Percentiles rank a stretch among this genome's conserved stretches.
Evolutionary conservation across 1,140 invertebrate genomes (phyloP).

Genomic region (Euwallacea similis): DNA sequence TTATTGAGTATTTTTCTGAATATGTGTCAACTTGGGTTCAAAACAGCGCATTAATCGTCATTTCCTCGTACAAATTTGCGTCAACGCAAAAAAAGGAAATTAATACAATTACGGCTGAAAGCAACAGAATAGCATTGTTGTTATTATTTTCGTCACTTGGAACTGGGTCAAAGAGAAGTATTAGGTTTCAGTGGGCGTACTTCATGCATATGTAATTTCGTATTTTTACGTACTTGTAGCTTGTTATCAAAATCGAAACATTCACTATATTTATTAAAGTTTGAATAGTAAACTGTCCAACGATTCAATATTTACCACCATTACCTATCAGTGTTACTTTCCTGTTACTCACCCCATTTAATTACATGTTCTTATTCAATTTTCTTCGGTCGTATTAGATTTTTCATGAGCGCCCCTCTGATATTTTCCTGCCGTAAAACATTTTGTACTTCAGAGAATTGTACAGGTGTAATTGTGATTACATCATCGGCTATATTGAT

Average conservation of each 20-base stretch:
- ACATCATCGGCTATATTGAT: conserved; percentile 18
- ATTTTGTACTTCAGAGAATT: neutral
- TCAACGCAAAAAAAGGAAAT: neutral
- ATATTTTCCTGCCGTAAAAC: too few relatives aligned
- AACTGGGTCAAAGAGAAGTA: conserved; percentile 10
- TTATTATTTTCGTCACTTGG: conserved; percentile 1
- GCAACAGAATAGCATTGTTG: neutral
- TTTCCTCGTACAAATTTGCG: neutral
- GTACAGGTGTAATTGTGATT: neutral
- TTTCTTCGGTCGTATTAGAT: too few relatives aligned
- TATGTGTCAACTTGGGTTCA: too few relatives aligned
- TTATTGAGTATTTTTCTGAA: too few relatives aligned
- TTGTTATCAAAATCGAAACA: conserved; percentile 1
- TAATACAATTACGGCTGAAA: neutral
- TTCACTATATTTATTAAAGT: too few relatives aligned
- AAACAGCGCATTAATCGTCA: too few relatives aligned
- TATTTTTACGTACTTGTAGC: neutral
- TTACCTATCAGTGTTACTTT: too few relatives aligned
- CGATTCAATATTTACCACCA: too few relatives aligned
- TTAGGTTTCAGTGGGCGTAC: conserved; percentile 15
- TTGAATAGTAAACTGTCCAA: too few relatives aligned
- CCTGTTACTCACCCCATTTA: too few relatives aligned
- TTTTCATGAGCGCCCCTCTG: too few relatives aligned
- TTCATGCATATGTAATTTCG: conserved; percentile 16
- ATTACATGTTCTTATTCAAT: too few relatives aligned